Evolutionary conservation across 2,888 invertebrate genomes (phyloP).

Genomic region (Leptinotarsa haldemani): DNA sequence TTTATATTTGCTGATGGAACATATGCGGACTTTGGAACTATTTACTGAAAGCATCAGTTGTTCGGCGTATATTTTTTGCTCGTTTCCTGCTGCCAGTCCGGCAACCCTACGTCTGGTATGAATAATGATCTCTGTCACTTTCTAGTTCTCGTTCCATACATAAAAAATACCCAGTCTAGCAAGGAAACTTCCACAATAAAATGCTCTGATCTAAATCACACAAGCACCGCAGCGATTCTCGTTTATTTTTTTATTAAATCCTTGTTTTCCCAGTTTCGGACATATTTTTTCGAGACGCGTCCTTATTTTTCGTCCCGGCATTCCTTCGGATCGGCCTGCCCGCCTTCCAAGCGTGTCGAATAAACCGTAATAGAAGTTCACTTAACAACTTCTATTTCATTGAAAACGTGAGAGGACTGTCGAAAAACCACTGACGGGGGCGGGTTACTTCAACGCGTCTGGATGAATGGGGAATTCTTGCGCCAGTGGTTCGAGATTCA

Average conservation of each 20-base stretch:
- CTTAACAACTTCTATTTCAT: constrained; percentile 64
- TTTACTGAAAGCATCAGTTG: not conserved
- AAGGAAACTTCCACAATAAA: constrained; percentile 30
- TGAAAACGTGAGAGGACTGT: constrained; percentile 58
- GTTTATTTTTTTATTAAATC: constrained; percentile 34
- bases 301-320: constrained; percentile 6
- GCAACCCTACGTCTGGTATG: constrained; percentile 1
- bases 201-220: constrained; percentile 21
- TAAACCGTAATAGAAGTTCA: constrained; percentile 63
- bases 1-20: not conserved
- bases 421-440: constrained; percentile 11
- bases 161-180: constrained; percentile 15
- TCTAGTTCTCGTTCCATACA: constrained; percentile 12
- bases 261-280: constrained; percentile 7
- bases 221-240: constrained; percentile 24
- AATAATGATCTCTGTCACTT: constrained; percentile 36
- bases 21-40: not conserved
- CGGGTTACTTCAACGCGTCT: not conserved
- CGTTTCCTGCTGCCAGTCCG: not conserved
- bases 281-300: constrained; percentile 15
- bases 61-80: not conserved
- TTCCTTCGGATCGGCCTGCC: constrained; percentile 25
- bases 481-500: not conserved
- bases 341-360: constrained; percentile 56
- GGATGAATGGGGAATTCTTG: not conserved